phyloP scores from a whole-genome alignment of 2,888 invertebrate species.

The Halocaridina rubra region DNA sequence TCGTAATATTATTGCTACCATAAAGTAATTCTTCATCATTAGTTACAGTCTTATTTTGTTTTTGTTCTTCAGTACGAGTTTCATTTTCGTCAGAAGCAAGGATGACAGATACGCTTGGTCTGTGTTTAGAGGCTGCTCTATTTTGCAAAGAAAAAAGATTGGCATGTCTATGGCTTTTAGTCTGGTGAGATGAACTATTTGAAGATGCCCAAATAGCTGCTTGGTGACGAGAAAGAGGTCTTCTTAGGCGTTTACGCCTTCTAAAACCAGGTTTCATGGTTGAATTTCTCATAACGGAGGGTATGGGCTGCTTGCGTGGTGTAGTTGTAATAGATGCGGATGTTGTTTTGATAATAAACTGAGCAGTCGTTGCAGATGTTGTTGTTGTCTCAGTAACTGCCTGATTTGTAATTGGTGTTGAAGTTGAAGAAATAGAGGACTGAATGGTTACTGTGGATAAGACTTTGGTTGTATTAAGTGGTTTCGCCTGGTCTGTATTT shows the following conservation, averaged over 20 bases:
- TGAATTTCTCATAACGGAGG: neutral
- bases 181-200: neutral
- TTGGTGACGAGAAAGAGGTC: neutral
- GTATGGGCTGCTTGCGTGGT: too few species aligned
- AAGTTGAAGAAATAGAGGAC: neutral
- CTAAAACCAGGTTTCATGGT: neutral
- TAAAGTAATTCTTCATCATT: too few species aligned
- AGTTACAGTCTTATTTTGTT: neutral
- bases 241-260: neutral
- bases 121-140: neutral
- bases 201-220: neutral
- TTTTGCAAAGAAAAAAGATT: neutral
- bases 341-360: neutral
- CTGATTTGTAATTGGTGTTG: neutral
- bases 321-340: too few species aligned
- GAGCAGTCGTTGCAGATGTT: neutral
- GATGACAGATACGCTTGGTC: neutral
- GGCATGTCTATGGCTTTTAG: neutral
- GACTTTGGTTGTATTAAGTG: conserved; percentile 11
- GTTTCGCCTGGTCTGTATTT: neutral
- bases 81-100: neutral
- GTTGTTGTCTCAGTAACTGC: neutral
- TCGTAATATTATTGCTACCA: too few species aligned
- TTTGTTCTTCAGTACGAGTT: neutral
- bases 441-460: neutral